Percentiles rank a stretch among this genome's conserved stretches.
These are phyloP conservation scores for Drosophila mettleri DNA, from an alignment of 2,888 invertebrate genomes.

Conservation along the genomic window DNA sequence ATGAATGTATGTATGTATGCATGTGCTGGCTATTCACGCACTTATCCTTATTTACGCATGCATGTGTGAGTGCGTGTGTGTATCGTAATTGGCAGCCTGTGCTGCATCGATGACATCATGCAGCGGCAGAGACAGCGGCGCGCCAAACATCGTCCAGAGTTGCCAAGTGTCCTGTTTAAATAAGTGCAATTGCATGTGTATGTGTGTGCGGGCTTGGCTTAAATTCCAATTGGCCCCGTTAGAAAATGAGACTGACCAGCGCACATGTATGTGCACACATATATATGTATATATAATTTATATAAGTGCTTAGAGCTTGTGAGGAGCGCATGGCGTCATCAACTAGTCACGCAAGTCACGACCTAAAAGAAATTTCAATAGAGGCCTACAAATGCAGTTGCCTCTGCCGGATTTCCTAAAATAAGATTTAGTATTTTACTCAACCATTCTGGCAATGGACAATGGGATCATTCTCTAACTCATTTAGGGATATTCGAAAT, in stretches of 20 bases:
- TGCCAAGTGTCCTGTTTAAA: constrained; percentile 39
- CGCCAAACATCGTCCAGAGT: constrained; percentile 56
- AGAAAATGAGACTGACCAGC: constrained; percentile 53
- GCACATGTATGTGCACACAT: constrained; percentile 20
- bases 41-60: constrained; percentile 23
- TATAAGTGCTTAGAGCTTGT: constrained; percentile 2
- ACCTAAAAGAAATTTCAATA: neutral
- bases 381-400: neutral
- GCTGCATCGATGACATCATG: constrained; percentile 70
- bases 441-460: neutral
- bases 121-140: constrained; percentile 56
- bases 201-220: constrained; percentile 52
- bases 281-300: neutral
- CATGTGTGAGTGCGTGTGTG: constrained; percentile 30
- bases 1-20: constrained; percentile 1
- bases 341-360: constrained; percentile 22
- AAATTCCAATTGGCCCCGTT: constrained; percentile 62
- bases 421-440: neutral
- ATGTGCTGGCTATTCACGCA: neutral
- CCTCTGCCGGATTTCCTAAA: neutral
- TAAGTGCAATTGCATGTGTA: constrained; percentile 10
- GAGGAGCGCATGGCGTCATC: constrained; percentile 16
- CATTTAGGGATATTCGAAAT: neutral
- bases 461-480: neutral
- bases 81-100: constrained; percentile 70